A percentile compares a stretch with the other conserved stretches of the same genome.
Evolutionary conservation across 2,113 vertebrate genomes (phyloP).

Genomic region (Dromas ardeola): DNA sequence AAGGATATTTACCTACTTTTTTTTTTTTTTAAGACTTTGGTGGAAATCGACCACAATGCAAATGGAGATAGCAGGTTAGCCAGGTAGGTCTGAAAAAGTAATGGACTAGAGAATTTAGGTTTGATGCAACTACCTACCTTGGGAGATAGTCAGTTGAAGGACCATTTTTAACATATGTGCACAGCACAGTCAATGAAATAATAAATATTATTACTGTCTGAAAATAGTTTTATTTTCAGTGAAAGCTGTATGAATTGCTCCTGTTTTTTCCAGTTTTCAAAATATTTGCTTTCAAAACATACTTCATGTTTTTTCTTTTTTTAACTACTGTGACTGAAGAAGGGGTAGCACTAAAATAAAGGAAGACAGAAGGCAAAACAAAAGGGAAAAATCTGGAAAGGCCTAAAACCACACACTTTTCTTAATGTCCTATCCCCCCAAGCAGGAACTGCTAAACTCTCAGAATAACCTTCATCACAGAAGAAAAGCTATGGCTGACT

Average conservation of each 20-base stretch:
- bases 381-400: not conserved
- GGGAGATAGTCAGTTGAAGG: not conserved
- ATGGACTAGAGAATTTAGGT: not conserved
- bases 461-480: not conserved
- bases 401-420: not conserved
- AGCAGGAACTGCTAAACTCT: not conserved
- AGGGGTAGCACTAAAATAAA: not conserved
- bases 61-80: not conserved
- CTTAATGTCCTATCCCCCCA: not conserved
- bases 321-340: not conserved
- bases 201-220: not conserved
- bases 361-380: not conserved
- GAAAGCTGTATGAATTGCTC: not conserved
- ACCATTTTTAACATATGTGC: not conserved
- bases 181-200: not conserved
- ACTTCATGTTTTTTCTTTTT: not conserved
- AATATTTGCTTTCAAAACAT: not conserved
- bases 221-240: not conserved
- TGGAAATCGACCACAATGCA: not conserved
- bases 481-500: not conserved
- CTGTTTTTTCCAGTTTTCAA: not conserved
- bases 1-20: not conserved
- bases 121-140: not conserved
- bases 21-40: not conserved
- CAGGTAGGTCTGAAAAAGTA: not conserved